Evolutionary conservation across 1,140 invertebrate species (phyloP), one percentile per base, ranked within the genome.

Genomic region (Acromyrmex charruanus): DNA sequence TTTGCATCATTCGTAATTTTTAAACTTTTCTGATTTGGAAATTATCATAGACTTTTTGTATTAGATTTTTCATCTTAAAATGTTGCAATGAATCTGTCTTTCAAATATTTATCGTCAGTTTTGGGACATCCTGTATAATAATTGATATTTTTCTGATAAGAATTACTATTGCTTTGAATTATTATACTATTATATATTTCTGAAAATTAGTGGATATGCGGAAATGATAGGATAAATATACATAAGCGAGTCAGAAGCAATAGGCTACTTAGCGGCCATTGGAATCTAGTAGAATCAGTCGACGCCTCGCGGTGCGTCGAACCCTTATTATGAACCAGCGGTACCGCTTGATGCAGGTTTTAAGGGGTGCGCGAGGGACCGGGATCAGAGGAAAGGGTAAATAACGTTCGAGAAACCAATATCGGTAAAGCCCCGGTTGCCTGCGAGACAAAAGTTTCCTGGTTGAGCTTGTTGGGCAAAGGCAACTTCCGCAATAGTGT

Each of bases 341-440:
- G 65, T 65, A 69, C 31, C 61, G 63, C 59, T 58, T 63, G 81
- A 77, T 79, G 89, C 61, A 61, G 68, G 66, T 21, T 82, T 39
- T 25, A 49, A 58, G 25, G 82, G 53, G 51, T 59, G 51, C 14
- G 31, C 66, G 35, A 82, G 80, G 35, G 25, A 61, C 18, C 69
- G 71, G 61, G 63, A 59, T 31, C 53, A 49, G 72, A 35, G 44
- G 61, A 53, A 69, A 77, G 89, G 89, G 92, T 93, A 94, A 94
- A 94, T 94, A 94, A 93, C 91, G 87, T 87, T 92, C 86, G 66
- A 91, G 91, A 92, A 93, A 94, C 91, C 93, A 94, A 94, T 94
- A 94, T 94, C 91, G 91, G 85, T 86, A 89, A 89, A 87, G 87
- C 86, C 74, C 88, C 71, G 84, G 82, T 87, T 91, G 90, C 89